Percentiles rank a stretch among this genome's conserved stretches.
phyloP scores from a whole-genome alignment of 2,797 vertebrate species.

The Xenops minutus region DNA sequence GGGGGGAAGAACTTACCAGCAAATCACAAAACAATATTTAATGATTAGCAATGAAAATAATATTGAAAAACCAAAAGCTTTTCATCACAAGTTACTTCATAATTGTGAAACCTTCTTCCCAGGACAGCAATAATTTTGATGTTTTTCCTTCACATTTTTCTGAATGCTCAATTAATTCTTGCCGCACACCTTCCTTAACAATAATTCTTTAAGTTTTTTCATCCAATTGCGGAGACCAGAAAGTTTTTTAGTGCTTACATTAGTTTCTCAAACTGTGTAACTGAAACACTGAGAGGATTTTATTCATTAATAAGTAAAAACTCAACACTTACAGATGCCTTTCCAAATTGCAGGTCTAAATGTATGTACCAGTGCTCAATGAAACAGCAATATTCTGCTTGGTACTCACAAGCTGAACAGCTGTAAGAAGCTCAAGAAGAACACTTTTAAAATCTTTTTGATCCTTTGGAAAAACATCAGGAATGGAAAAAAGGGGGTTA shows the following conservation, averaged over 20 bases:
- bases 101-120: not conserved
- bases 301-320: not conserved
- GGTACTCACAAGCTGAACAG: not conserved
- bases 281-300: not conserved
- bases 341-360: not conserved
- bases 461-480: not conserved
- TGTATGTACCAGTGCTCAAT: not conserved
- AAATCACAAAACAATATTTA: not conserved
- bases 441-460: not conserved
- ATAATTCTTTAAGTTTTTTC: not conserved
- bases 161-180: not conserved
- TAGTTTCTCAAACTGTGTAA: not conserved
- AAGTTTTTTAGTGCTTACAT: not conserved
- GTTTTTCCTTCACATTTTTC: not conserved
- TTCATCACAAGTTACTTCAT: not conserved
- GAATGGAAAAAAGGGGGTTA: fast-evolving
- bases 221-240: not conserved
- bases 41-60: not conserved
- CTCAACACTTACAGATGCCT: not conserved
- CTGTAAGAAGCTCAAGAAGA: not conserved
- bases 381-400: not conserved
- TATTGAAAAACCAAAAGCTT: not conserved
- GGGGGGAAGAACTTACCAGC: too few relatives aligned
- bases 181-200: not conserved
- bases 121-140: not conserved